Percentiles rank a stretch among this genome's conserved stretches.
These are phyloP conservation scores for Epizoanthus ramosus DNA, from an alignment of 92 coral and sea anemone species.

Conservation along the genomic window DNA sequence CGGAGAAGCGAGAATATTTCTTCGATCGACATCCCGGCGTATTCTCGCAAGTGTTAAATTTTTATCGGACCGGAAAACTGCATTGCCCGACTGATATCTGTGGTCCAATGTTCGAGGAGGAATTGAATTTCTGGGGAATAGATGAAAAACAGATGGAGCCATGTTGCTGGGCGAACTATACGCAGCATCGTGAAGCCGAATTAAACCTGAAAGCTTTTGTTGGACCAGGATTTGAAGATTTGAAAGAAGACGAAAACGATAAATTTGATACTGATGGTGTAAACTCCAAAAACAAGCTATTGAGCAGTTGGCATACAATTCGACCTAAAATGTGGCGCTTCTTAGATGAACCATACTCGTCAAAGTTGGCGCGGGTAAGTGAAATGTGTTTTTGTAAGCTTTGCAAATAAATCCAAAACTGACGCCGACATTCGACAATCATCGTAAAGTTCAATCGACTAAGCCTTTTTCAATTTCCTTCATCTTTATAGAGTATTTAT, in stretches of 20 bases:
- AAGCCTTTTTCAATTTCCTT: not conserved
- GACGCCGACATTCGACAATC: not conserved
- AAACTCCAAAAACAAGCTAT: constrained; percentile 51
- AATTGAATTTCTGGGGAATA: constrained; percentile 86
- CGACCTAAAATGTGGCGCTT: constrained; percentile 82
- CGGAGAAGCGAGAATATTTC: constrained; percentile 73
- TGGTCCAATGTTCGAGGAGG: constrained; percentile 92
- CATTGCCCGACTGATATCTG: constrained; percentile 92
- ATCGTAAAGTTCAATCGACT: not conserved
- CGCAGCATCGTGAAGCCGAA: constrained; percentile 88
- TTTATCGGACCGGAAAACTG: constrained; percentile 86
- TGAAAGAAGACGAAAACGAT: constrained; percentile 53
- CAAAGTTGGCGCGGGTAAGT: constrained; percentile 79
- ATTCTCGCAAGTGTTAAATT: constrained; percentile 80
- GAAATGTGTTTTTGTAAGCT: not conserved
- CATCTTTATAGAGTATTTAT: not conserved
- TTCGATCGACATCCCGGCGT: constrained; percentile 90
- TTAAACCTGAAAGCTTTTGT: constrained; percentile 85
- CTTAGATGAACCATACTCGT: constrained; percentile 83
- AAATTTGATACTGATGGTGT: constrained; percentile 44
- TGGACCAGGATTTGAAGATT: constrained; percentile 84
- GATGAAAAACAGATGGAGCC: constrained; percentile 96
- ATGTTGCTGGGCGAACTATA: constrained; percentile 88
- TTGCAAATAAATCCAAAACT: not conserved
- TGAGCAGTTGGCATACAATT: constrained; percentile 62